These are phyloP conservation scores for Anser cygnoides DNA, from an alignment of 2,113 vertebrate genomes.

Conservation along the genomic window DNA sequence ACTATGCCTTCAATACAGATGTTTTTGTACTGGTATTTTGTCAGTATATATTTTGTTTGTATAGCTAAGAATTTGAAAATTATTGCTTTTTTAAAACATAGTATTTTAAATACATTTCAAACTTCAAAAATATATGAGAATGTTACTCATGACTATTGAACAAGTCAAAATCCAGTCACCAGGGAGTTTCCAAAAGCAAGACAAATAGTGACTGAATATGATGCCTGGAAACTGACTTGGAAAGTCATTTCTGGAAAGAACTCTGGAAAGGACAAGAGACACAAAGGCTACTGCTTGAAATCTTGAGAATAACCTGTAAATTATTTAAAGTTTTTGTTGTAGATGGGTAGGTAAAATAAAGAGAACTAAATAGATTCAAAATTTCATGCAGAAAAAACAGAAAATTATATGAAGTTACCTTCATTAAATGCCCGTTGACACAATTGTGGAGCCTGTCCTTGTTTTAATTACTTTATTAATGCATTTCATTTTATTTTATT, in stretches of 20 bases:
- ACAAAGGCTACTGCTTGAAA: not conserved
- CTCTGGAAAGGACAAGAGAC: not conserved
- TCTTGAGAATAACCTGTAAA: not conserved
- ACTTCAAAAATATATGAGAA: not conserved
- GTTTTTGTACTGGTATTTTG: not conserved
- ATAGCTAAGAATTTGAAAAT: not conserved
- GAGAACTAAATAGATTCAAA: not conserved
- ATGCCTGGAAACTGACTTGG: no score
- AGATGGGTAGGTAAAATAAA: not conserved
- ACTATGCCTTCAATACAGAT: not conserved
- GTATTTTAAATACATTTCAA: not conserved
- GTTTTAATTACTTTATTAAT: not conserved
- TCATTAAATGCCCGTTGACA: not conserved
- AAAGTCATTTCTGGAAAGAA: no score
- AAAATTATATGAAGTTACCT: not conserved
- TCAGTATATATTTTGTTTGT: not conserved
- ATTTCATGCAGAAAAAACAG: not conserved
- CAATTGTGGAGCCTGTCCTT: not conserved
- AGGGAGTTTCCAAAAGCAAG: not conserved
- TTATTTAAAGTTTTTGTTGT: not conserved
- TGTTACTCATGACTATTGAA: not conserved
- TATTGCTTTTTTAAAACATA: not conserved
- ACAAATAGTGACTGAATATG: not conserved
- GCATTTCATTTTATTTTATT: not conserved
- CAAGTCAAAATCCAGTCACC: not conserved